Percentiles rank a stretch among this genome's conserved stretches.
These are phyloP conservation scores for Ploceus nigricollis DNA, from an alignment of 2,113 vertebrate genomes.

Conservation along the genomic window DNA sequence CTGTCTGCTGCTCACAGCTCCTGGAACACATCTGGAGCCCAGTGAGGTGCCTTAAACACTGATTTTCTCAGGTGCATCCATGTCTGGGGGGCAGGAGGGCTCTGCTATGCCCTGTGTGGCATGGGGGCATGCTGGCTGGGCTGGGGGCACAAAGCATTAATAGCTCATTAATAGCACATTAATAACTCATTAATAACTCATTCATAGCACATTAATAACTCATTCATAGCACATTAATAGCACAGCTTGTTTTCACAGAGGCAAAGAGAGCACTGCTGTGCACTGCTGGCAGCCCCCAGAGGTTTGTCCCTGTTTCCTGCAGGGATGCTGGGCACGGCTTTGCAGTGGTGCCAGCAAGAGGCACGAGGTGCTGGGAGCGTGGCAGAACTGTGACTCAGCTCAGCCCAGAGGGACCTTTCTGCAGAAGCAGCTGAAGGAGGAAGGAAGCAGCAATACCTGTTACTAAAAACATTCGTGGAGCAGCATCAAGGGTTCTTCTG, in stretches of 20 bases:
- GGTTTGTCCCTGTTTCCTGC: neutral
- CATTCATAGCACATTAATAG: neutral
- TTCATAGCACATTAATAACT: neutral
- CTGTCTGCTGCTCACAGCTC: rapidly evolving
- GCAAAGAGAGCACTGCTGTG: neutral
- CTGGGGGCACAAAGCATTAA: neutral
- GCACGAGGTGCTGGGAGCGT: neutral
- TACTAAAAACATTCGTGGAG: neutral
- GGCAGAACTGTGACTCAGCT: slow-evolving; percentile 4
- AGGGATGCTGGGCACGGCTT: neutral
- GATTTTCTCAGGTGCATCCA: neutral
- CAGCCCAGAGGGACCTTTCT: neutral
- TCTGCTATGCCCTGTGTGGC: neutral
- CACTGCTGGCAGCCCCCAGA: neutral
- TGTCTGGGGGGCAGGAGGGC: neutral
- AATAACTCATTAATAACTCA: neutral
- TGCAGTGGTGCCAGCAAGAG: neutral
- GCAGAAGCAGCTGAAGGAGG: slow-evolving; percentile 1
- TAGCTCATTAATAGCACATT: neutral
- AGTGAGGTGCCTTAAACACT: rapidly evolving
- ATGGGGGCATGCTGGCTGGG: too few species aligned
- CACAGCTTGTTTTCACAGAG: neutral
- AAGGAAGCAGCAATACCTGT: slow-evolving; percentile 17
- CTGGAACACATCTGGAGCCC: rapidly evolving
- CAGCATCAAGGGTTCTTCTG: neutral